Evolutionary conservation across 2,888 invertebrate genomes (phyloP).

Genomic region (Hypolimnas misippus): DNA sequence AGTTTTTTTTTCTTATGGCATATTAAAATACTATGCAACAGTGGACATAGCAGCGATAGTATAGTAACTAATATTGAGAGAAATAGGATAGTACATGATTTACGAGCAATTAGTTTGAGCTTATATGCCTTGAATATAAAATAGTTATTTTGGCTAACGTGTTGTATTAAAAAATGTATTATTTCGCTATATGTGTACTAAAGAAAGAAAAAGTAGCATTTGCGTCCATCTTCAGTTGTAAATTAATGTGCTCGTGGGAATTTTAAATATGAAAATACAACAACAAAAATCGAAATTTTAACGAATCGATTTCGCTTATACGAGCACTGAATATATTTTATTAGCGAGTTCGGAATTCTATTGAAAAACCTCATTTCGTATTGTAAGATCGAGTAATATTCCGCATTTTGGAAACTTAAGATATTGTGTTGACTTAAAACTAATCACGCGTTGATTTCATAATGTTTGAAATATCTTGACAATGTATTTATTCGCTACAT

Average conservation of each 20-base stretch:
- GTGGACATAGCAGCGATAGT: constrained; percentile 17
- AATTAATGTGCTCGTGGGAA: constrained; percentile 12
- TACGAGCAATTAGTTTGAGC: constrained; percentile 27
- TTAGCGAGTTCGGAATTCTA: background rate
- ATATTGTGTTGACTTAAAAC: constrained; percentile 3
- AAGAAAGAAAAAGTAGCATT: background rate
- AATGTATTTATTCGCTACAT: constrained; percentile 19
- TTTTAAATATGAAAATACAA: no score
- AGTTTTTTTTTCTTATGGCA: background rate
- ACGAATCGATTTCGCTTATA: background rate
- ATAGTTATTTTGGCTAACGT: constrained; percentile 10
- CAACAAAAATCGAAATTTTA: no score
- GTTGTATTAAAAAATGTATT: background rate
- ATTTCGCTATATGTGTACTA: background rate
- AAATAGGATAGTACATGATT: constrained; percentile 33
- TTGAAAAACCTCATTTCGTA: constrained; percentile 15
- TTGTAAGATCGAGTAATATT: constrained; percentile 36
- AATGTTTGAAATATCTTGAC: background rate
- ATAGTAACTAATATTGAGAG: constrained; percentile 31
- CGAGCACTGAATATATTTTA: constrained; percentile 7
- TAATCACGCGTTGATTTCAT: background rate
- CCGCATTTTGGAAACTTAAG: background rate
- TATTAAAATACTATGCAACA: background rate
- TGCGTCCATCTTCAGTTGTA: constrained; percentile 7
- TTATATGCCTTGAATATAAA: constrained; percentile 24